Evolutionary conservation across 2,113 vertebrate species (phyloP), one percentile per base, ranked within the genome.

Genomic region (Oryzias celebensis): DNA sequence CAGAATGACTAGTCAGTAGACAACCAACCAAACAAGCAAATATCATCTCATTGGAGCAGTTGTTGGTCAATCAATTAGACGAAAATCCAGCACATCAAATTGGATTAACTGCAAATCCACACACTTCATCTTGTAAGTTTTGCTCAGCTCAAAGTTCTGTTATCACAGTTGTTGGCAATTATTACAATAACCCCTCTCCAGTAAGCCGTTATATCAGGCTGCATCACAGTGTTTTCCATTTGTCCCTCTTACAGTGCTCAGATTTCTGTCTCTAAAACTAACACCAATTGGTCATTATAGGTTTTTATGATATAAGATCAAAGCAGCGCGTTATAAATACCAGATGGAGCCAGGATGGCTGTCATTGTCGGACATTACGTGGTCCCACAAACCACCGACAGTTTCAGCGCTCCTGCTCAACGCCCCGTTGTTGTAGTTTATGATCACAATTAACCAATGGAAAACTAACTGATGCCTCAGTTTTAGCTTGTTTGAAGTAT

Each of bases 331-430:
- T 79, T 82, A 82, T 80, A 69, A 83, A 80, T 76, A 52, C 84
- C 81, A 88, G 79, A 87, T 89, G 83, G 59, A 75, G 80, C 52
- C 56, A 42, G 57, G 69, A 49, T 68, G 71, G 85, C 79, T 85
- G 83, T 85, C 83, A 81, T 79, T 72, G 28, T 84, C 70, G 47
- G 49, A 75, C 60, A 31, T 75, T 62, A 74, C 71, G 74, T n/a
- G 66, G 83, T 81, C 65, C 64, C 75, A 43, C 48, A 48, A 81
- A 82, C 73, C 77, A 59, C 79, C 63, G 26, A 58, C 68, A 24
- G 63, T 62, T 65, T 73, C 48, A 36, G 70, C 64, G 58, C 75
- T 67, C 50, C 77, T 1, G 52, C 68, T 73, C 13, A 3, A 55
- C 65, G 13, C 64, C 26, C 62, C 28, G 4, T 50, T 15, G 57